A percentile compares a stretch with the other conserved stretches of the same genome.
Evolutionary conservation across 2,888 invertebrate genomes (phyloP).

Genomic region (Macroteleia sp.): DNA sequence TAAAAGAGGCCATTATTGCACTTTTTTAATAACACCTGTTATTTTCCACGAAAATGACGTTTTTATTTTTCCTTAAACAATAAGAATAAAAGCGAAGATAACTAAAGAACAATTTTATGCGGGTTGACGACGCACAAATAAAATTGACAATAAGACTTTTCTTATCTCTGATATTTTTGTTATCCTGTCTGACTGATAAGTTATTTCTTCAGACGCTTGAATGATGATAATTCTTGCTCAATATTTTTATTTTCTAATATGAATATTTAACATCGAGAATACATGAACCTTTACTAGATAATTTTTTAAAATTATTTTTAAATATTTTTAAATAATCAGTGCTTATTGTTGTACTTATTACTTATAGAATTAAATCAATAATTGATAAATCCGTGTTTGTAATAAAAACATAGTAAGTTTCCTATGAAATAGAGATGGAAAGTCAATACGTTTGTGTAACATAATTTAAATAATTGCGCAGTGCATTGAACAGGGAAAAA

Average conservation of each 20-base stretch:
- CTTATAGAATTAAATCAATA: too few species aligned
- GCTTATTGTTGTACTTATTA: too few species aligned
- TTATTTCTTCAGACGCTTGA: constrained; percentile 36
- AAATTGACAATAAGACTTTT: constrained; percentile 58
- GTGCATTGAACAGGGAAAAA: too few species aligned
- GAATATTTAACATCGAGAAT: constrained; percentile 21
- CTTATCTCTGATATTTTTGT: constrained; percentile 61
- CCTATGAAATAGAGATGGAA: too few species aligned
- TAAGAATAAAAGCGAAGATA: constrained; percentile 58
- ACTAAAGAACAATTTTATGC: constrained; percentile 53
- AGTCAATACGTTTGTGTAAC: too few species aligned
- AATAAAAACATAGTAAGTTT: too few species aligned
- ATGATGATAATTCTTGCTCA: constrained; percentile 35
- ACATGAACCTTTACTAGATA: too few species aligned
- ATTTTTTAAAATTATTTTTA: too few species aligned
- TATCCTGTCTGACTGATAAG: constrained; percentile 66
- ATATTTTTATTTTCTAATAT: constrained; percentile 34
- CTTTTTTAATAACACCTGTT: constrained; percentile 48
- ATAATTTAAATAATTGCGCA: too few species aligned
- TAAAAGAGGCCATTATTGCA: too few species aligned
- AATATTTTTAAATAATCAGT: too few species aligned
- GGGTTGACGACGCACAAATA: constrained; percentile 55
- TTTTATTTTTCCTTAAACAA: constrained; percentile 47
- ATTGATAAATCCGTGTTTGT: too few species aligned
- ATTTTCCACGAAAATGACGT: constrained; percentile 47